These are phyloP conservation scores for Sipha flava DNA, from an alignment of 1,140 invertebrate species.

Conservation along the genomic window DNA sequence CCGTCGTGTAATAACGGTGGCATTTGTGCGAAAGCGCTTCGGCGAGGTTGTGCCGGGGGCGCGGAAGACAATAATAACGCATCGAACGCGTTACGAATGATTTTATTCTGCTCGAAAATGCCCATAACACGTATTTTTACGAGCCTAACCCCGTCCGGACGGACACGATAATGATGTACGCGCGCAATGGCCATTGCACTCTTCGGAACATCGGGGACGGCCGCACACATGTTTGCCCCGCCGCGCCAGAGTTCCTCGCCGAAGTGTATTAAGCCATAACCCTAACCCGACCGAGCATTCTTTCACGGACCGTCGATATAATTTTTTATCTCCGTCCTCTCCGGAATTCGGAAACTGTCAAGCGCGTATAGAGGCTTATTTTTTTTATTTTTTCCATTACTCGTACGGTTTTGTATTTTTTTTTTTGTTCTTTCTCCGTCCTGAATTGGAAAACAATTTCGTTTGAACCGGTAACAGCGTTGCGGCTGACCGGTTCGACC, in stretches of 20 bases:
- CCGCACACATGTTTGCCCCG: not conserved
- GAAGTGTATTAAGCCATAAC: not conserved
- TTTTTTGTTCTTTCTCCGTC: not conserved
- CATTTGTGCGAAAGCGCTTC: too few relatives aligned
- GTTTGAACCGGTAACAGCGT: not conserved
- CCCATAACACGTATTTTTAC: too few relatives aligned
- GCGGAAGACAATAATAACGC: too few relatives aligned
- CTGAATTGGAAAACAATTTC: not conserved
- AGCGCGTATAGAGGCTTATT: not conserved
- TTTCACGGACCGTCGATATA: not conserved
- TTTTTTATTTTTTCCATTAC: not conserved
- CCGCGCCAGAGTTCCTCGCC: not conserved
- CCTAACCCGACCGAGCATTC: not conserved
- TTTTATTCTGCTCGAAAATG: too few relatives aligned
- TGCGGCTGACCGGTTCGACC: not conserved
- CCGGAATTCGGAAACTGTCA: conserved; percentile 7
- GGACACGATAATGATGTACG: not conserved
- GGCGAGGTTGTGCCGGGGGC: too few relatives aligned
- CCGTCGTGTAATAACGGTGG: too few relatives aligned
- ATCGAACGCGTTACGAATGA: too few relatives aligned
- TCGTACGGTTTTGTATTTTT: too few relatives aligned
- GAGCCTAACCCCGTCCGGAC: not conserved
- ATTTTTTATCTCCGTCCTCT: not conserved
- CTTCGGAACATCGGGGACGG: not conserved
- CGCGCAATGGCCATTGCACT: not conserved